phyloP scores from a whole-genome alignment of 2,888 invertebrate species.

The Dascillus cervinus region DNA sequence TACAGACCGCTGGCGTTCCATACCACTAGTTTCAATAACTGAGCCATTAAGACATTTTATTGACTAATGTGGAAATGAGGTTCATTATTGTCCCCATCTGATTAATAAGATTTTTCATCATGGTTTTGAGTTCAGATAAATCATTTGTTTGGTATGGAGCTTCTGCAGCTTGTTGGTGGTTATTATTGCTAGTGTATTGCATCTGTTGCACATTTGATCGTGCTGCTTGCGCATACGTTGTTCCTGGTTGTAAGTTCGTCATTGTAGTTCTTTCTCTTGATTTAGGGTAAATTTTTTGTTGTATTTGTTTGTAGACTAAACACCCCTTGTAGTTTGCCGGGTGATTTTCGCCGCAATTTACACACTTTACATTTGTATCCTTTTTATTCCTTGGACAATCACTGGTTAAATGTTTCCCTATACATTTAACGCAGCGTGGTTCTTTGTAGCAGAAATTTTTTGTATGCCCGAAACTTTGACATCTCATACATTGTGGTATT shows the following conservation, averaged over 20 bases:
- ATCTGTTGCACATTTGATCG: slow-evolving; percentile 3
- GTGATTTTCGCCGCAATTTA: slow-evolving; percentile 8
- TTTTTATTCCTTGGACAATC: slow-evolving; percentile 4
- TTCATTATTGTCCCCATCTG: slow-evolving; percentile 9
- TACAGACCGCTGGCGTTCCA: no score
- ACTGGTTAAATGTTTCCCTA: slow-evolving; percentile 2
- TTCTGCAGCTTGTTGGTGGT: slow-evolving; percentile 2
- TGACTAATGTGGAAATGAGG: slow-evolving; percentile 9
- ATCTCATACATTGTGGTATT: background rate
- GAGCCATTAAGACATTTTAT: slow-evolving; percentile 8
- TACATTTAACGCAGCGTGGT: slow-evolving; percentile 4
- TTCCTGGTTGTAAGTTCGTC: slow-evolving; percentile 4
- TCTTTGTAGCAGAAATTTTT: slow-evolving; percentile 6
- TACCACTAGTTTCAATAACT: slow-evolving; percentile 7
- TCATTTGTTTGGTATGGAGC: slow-evolving; percentile 2
- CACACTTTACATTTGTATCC: slow-evolving; percentile 7
- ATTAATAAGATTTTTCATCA: slow-evolving; percentile 10
- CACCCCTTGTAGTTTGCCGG: slow-evolving; percentile 5
- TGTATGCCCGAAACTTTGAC: slow-evolving; percentile 2
- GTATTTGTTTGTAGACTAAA: slow-evolving; percentile 7
- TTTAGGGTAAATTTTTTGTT: slow-evolving; percentile 7
- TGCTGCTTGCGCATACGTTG: slow-evolving; percentile 4
- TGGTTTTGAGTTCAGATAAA: slow-evolving; percentile 5
- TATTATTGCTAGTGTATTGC: slow-evolving; percentile 2
- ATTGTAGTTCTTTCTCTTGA: slow-evolving; percentile 4